Conservation (phyloP, 2,797 vertebrate genomes). For the Phoxinus dragarum region DNA sequence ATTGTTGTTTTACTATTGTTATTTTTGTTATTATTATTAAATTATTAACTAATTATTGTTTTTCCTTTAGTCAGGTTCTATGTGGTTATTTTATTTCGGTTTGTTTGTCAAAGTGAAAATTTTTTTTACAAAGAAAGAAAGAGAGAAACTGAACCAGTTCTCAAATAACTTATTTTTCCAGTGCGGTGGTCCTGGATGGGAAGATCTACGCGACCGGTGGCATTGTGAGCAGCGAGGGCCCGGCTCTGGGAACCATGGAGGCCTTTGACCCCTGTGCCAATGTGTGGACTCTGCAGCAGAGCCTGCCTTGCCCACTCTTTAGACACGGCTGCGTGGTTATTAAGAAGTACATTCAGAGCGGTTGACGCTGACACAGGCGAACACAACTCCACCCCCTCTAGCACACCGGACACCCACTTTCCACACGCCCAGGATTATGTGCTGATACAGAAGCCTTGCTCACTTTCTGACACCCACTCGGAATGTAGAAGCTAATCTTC, state of each 20-base stretch:
- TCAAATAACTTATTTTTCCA: slow-evolving; percentile 60
- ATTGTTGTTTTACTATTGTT: too few relatives aligned
- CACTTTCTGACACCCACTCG: slow-evolving; percentile 31
- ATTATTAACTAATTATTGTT: not conserved
- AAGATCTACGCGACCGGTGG: slow-evolving; percentile 96
- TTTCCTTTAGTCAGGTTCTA: not conserved
- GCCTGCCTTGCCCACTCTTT: slow-evolving; percentile 97
- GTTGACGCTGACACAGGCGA: slow-evolving; percentile 76
- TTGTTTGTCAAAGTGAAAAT: not conserved
- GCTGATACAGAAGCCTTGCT: slow-evolving; percentile 48
- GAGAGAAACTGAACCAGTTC: not conserved
- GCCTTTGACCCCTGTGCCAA: slow-evolving; percentile 91
- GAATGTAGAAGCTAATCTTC: slow-evolving; percentile 61
- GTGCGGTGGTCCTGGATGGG: slow-evolving; percentile 93
- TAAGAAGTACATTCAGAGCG: slow-evolving; percentile 99
- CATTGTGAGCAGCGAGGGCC: slow-evolving; percentile 97
- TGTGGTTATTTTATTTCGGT: not conserved
- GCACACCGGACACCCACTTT: slow-evolving; percentile 26
- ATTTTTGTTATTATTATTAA: not conserved
- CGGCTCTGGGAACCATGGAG: slow-evolving; percentile 97
- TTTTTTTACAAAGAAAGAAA: not conserved
- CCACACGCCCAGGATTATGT: slow-evolving; percentile 44
- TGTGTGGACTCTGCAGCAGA: slow-evolving; percentile 92
- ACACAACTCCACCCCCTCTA: slow-evolving; percentile 10
- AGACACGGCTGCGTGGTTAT: slow-evolving; percentile 98